A percentile compares a stretch with the other conserved stretches of the same genome.
Evolutionary conservation across 2,113 vertebrate genomes (phyloP).

Genomic region (Xenotilapia flavipinnis): DNA sequence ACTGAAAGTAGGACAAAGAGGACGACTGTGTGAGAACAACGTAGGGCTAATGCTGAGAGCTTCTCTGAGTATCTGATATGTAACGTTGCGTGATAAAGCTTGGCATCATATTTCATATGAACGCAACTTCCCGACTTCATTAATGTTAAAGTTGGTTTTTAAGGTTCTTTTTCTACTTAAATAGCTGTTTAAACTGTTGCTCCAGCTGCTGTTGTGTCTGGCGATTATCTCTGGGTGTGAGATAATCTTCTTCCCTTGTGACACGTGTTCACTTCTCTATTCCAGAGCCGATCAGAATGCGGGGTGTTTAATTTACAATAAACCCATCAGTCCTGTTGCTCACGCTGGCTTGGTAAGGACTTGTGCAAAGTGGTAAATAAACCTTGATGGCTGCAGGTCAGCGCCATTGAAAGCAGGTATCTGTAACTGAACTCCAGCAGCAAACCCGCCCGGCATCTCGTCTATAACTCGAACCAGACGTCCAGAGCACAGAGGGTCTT

Average conservation of each 20-base stretch:
- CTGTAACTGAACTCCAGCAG: not conserved
- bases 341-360: not conserved
- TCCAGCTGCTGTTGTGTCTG: not conserved
- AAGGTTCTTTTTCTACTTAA: not conserved
- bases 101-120: not conserved
- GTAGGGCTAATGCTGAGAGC: not conserved
- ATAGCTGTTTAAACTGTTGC: not conserved
- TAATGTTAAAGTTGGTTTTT: not conserved
- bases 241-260: not conserved
- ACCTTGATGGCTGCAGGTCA: not conserved
- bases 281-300: not conserved
- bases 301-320: not conserved
- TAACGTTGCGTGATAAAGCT: not conserved
- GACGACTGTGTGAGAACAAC: not conserved
- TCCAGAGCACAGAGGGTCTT: not conserved
- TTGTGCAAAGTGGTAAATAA: not conserved
- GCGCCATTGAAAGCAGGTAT: not conserved
- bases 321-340: not conserved
- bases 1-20: not conserved
- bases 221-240: not conserved
- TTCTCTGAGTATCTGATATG: not conserved
- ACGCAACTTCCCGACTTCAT: not conserved
- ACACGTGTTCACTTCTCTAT: not conserved
- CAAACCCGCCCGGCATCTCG: not conserved
- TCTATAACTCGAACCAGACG: slow-evolving; percentile 27